phyloP scores from a whole-genome alignment of 35 echinoderm and acorn worm genomes.

The Heliocidaris erythrogramma region DNA sequence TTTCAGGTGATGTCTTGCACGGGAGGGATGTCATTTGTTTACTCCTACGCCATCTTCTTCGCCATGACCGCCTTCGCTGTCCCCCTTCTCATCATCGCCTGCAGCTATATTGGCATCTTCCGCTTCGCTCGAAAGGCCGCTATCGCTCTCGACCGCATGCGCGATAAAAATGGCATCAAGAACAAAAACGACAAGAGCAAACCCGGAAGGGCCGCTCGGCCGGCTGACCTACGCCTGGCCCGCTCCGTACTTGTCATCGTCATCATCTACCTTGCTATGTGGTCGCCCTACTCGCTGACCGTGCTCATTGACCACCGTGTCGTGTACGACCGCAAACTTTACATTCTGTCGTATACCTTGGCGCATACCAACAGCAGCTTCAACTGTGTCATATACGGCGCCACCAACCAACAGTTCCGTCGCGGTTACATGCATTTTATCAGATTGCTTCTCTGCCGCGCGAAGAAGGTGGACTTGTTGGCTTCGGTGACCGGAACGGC shows the following conservation, averaged over 20 bases:
- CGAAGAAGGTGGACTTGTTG: not conserved
- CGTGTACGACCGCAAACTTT: conserved; percentile 52
- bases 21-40: conserved; percentile 42
- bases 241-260: conserved; percentile 74
- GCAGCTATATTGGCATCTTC: conserved; percentile 55
- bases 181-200: not conserved
- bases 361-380: conserved; percentile 76
- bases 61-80: conserved; percentile 57
- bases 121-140: conserved; percentile 23
- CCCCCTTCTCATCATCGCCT: conserved; percentile 61
- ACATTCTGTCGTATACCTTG: conserved; percentile 57
- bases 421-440: conserved; percentile 68
- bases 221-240: conserved; percentile 62
- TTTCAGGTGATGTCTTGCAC: conserved; percentile 37
- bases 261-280: conserved; percentile 78
- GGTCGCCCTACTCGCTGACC: conserved; percentile 74
- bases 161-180: not conserved
- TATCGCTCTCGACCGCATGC: not conserved
- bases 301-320: conserved; percentile 69
- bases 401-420: conserved; percentile 75
- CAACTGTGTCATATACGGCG: conserved; percentile 83
- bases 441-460: conserved; percentile 35
- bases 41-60: conserved; percentile 84
- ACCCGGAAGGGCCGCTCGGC: not conserved
- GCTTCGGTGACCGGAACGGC: not conserved